phyloP scores from a whole-genome alignment of 2,113 vertebrate species.

The Phoenicopterus ruber region DNA sequence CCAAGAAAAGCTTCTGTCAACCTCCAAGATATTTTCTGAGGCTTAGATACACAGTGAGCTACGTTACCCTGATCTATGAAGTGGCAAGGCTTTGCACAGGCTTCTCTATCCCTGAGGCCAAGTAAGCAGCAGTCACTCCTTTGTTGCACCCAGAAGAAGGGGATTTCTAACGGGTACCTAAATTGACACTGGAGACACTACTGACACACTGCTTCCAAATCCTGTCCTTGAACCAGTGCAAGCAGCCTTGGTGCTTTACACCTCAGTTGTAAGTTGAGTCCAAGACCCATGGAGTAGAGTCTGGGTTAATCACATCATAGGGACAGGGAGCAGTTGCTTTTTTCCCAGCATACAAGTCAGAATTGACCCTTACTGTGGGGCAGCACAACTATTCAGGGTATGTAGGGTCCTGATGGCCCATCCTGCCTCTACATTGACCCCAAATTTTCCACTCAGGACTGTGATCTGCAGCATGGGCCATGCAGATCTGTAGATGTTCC shows the following conservation, averaged over 20 bases:
- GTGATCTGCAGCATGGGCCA: neutral
- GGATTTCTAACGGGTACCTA: neutral
- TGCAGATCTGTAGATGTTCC: neutral
- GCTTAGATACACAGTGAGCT: neutral
- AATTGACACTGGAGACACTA: neutral
- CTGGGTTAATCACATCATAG: neutral
- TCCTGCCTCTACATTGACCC: neutral
- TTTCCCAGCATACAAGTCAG: neutral
- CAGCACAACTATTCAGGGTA: neutral
- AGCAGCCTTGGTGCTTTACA: neutral
- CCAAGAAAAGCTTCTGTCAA: conserved; percentile 12
- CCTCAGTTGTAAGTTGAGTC: neutral
- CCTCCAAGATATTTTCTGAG: neutral
- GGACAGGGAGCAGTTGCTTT: neutral
- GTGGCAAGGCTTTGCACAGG: neutral
- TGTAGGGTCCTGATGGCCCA: neutral
- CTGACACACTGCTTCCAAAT: neutral
- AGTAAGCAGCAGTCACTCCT: neutral
- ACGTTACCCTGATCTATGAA: neutral
- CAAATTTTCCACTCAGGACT: neutral
- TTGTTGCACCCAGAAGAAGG: neutral
- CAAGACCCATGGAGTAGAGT: neutral
- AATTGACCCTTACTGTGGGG: neutral
- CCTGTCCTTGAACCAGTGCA: neutral
- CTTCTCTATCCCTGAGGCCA: neutral